phyloP scores from a whole-genome alignment of 2,888 invertebrate genomes.

The Heliconius sara region DNA sequence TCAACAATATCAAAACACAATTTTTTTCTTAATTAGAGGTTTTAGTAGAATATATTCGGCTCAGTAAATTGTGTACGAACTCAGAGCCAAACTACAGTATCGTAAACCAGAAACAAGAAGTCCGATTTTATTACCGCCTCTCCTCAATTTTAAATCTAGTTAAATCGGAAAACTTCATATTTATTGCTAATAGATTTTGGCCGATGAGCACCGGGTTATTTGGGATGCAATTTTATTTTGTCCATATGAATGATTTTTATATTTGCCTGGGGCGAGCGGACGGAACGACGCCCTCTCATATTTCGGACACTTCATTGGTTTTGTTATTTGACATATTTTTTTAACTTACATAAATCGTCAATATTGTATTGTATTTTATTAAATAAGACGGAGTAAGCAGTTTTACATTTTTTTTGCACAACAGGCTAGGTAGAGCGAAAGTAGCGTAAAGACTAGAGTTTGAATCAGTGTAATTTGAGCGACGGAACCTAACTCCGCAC shows the following conservation, averaged over 20 bases:
- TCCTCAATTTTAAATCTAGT: constrained; percentile 77
- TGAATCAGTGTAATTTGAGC: too few species aligned
- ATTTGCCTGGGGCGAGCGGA: constrained; percentile 72
- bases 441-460: too few species aligned
- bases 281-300: constrained; percentile 63
- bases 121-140: constrained; percentile 65
- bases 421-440: too few species aligned
- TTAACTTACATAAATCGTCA: background rate
- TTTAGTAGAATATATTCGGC: constrained; percentile 17
- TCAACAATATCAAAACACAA: too few species aligned
- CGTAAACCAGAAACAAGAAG: constrained; percentile 75
- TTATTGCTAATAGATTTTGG: constrained; percentile 84
- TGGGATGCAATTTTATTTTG: constrained; percentile 83
- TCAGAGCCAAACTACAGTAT: constrained; percentile 68
- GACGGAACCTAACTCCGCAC: too few species aligned
- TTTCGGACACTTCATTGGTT: constrained; percentile 70
- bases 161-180: constrained; percentile 84
- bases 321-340: constrained; percentile 56
- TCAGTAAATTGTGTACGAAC: constrained; percentile 9
- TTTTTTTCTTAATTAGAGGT: background rate
- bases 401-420: too few species aligned
- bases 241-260: constrained; percentile 84
- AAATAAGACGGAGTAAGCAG: too few species aligned
- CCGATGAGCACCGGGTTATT: constrained; percentile 81
- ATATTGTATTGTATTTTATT: too few species aligned